phyloP scores from a whole-genome alignment of 2,888 invertebrate species.

The Lycaena phlaeas region DNA sequence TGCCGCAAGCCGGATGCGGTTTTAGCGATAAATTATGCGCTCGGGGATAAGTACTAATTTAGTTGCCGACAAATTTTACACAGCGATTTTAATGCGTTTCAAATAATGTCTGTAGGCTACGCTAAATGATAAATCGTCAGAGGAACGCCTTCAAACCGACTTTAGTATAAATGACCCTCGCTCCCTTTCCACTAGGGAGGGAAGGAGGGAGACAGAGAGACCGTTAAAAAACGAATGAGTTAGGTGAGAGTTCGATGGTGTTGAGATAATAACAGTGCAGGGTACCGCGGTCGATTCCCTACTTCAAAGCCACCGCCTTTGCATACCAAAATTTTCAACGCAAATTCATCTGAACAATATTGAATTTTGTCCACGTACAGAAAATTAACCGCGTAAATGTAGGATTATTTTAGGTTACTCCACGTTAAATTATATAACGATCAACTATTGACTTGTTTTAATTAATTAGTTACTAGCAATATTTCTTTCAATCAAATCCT shows the following conservation, averaged over 20 bases:
- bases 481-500: too few relatives aligned
- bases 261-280: constrained; percentile 72
- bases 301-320: constrained; percentile 44
- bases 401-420: too few relatives aligned
- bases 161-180: constrained; percentile 52
- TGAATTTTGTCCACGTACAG: constrained; percentile 36
- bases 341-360: constrained; percentile 44
- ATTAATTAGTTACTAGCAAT: too few relatives aligned
- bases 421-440: too few relatives aligned
- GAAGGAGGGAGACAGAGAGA: constrained; percentile 51
- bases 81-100: constrained; percentile 71
- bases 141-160: constrained; percentile 61
- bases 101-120: constrained; percentile 72
- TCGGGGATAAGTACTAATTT: constrained; percentile 64
- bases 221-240: constrained; percentile 64
- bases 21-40: constrained; percentile 65
- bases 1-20: constrained; percentile 50
- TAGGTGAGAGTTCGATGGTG: constrained; percentile 67
- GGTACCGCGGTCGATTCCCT: constrained; percentile 34
- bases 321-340: constrained; percentile 47
- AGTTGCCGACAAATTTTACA: constrained; percentile 71
- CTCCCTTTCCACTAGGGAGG: constrained; percentile 38
- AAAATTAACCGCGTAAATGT: too few relatives aligned
- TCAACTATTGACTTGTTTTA: too few relatives aligned
- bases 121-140: constrained; percentile 70